Evolutionary conservation across 2,888 invertebrate genomes (phyloP), one percentile per base, ranked within the genome.

Genomic region (Serripes groenlandicus): DNA sequence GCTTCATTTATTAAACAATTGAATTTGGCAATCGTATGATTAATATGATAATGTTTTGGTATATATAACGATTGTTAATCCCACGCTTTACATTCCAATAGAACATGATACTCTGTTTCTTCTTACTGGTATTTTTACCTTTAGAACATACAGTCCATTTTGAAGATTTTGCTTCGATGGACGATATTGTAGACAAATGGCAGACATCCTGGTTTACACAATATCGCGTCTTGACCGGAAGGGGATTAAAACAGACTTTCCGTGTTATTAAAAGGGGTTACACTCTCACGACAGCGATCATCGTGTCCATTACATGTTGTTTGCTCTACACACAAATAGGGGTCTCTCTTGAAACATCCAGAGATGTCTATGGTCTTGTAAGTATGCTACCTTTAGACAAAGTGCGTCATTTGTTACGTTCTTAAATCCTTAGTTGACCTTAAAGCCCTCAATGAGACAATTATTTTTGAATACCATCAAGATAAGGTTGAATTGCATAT

Each of bases 191-290:
- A 1, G 70, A 62, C 21, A 74, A 80, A 32, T 97, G 96, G 96
- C 97, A 97, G 69, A 97, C 97, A n/a, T 96, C 96, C 83, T 97
- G 97, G 94, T 96, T 96, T 95, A 97, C 97, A 15, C 97, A 97
- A 94, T 97, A 92, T 66, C 92, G 95, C 94, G 96, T 97, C 79
- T 95, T 97, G 87, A 96, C 97, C 49, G 96, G 96, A 92, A 95
- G 97, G 82, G 97, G 97, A 94, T 87, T 91, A 52, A 87, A 87
- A 60, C 90, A 91, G 94, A 97, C 97, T 37, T 95, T 96, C 89
- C 96, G 97, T 9, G 95, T 97, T 76, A 97, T 97, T 96, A 94
- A 97, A 70, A 97, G 97, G 68, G 96, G 97, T 92, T 94, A 97
- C 82, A 97, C 97, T 94, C 97, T 97, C 96, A 95, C 97, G 78